phyloP scores from a whole-genome alignment of 2,797 vertebrate species.

The Karalla daura region DNA sequence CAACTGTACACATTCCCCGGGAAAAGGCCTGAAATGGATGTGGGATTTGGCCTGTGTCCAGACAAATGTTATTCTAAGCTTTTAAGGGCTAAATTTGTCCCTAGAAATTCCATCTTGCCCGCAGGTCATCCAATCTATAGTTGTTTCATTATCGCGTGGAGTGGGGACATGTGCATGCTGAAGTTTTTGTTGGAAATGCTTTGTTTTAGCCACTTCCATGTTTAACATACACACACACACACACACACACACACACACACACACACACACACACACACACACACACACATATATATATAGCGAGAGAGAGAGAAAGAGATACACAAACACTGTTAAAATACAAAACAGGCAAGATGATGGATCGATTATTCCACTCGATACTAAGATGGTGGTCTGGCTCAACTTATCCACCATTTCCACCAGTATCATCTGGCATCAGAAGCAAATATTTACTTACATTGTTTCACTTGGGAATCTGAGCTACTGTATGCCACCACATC shows the following conservation, averaged over 20 bases:
- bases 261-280: too few relatives aligned
- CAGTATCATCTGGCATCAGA: too few relatives aligned
- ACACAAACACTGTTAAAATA: too few relatives aligned
- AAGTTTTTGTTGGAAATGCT: conserved; percentile 1
- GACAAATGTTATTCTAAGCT: conserved; percentile 73
- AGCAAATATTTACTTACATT: too few relatives aligned
- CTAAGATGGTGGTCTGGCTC: too few relatives aligned
- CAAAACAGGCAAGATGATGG: too few relatives aligned
- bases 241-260: conserved; percentile 2
- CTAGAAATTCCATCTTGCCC: conserved; percentile 56
- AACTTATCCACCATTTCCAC: too few relatives aligned
- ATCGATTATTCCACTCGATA: too few relatives aligned
- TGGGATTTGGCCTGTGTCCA: conserved; percentile 77
- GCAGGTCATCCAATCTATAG: conserved; percentile 44
- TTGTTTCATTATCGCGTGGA: conserved; percentile 50
- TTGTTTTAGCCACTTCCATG: background rate
- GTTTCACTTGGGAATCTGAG: too few relatives aligned
- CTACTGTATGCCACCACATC: too few relatives aligned
- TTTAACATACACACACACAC: background rate
- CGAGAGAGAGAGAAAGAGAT: too few relatives aligned
- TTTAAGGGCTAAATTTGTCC: conserved; percentile 76
- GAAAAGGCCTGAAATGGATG: conserved; percentile 68
- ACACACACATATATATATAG: too few relatives aligned
- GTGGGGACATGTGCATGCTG: background rate
- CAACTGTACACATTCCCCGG: conserved; percentile 54